A percentile compares a stretch with the other conserved stretches of the same genome.
Conservation (phyloP, 1,140 invertebrate genomes). For the Popillia japonica region DNA sequence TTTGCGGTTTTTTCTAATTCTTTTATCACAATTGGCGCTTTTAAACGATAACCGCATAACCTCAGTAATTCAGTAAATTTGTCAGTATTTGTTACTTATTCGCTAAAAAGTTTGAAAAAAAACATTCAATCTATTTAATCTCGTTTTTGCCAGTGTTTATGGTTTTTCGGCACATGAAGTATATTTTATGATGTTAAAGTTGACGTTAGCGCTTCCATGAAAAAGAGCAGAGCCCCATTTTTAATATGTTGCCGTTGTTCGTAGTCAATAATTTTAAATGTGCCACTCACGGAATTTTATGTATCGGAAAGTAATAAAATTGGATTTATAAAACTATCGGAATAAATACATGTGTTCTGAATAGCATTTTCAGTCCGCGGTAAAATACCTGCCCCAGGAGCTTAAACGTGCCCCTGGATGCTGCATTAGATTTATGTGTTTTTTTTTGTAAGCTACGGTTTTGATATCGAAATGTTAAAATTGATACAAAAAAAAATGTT, state of each 20-base stretch:
- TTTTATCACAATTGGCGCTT: too few relatives aligned
- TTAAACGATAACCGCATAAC: too few relatives aligned
- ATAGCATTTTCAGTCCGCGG: background rate
- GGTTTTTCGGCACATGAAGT: too few relatives aligned
- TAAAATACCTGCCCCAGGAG: background rate
- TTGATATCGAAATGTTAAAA: background rate
- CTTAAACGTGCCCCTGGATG: background rate
- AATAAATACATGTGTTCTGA: constrained; percentile 7
- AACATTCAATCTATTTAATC: too few relatives aligned
- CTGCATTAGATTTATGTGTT: constrained; percentile 4
- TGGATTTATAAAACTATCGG: constrained; percentile 33
- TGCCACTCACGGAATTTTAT: constrained; percentile 26
- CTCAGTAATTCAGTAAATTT: too few relatives aligned
- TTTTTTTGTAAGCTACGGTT: background rate
- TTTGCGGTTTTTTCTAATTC: too few relatives aligned
- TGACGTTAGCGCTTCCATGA: background rate
- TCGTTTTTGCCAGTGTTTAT: too few relatives aligned
- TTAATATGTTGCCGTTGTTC: constrained; percentile 6
- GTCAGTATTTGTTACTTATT: too few relatives aligned
- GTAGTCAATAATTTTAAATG: constrained; percentile 26
- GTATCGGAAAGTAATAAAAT: constrained; percentile 33
- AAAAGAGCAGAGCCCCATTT: background rate
- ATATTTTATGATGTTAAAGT: background rate
- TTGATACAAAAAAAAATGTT: too few relatives aligned
- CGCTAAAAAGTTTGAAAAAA: too few relatives aligned